Evolutionary conservation across 2,888 invertebrate genomes (phyloP), one percentile per base, ranked within the genome.

Genomic region (Eristalinus sepulchralis): DNA sequence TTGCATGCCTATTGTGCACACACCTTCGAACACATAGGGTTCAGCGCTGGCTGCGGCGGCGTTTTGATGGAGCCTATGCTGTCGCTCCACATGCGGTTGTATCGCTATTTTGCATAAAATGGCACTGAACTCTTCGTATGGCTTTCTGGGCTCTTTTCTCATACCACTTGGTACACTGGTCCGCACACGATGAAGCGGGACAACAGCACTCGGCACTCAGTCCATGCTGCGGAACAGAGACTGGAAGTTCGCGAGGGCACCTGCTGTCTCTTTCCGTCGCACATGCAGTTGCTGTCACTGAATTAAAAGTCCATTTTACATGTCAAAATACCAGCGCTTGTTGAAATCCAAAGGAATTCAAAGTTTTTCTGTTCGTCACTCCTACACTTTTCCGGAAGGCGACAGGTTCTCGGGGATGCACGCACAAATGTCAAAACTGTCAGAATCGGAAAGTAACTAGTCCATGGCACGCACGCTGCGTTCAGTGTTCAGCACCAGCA

Each of bases 61-160:
- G 47, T 6, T 34, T 17, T 17, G 47, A 17, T n/a, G 55, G 17
- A 20, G 62, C 39, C 62, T 64, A 53, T 72, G 72, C 63, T 39
- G 72, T 80, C 80, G 73, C 39, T 47, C 22, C 20, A 75, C 57
- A 75, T 79, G 83, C 64, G 63, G 73, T 68, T 66, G 67, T 72
- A 13, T 75, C 68, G 75, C 31, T 78, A 83, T 84, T 47, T 78
- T 82, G 81, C 81, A 77, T 85, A 67, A 84, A 84, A 85, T 85
- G 77, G 72, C 85, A 81, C 82, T 85, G 77, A 82, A 85, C 81
- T 85, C 82, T 81, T 81, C 60, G 75, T 75, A 70, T 75, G 59
- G 57, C 20, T 20, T 63, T 13, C 5, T 39, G n/a, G 8, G 9
- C 17, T 62, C 6, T 62, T 17, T 63, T 34, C 20, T 62, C 17